phyloP scores from a whole-genome alignment of 2,113 vertebrate genomes.

The Otis tarda region DNA sequence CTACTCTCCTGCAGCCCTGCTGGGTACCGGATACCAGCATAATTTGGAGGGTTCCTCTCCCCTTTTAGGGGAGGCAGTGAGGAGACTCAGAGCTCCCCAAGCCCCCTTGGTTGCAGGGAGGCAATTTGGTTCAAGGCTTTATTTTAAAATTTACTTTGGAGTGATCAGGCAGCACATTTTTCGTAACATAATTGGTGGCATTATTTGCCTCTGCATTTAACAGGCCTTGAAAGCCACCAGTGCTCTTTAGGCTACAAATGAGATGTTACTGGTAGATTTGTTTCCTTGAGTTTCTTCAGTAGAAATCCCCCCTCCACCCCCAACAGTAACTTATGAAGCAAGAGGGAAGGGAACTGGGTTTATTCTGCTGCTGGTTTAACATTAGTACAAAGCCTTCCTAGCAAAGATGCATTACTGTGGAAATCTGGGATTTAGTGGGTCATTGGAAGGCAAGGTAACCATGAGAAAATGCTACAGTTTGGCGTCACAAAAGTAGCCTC shows the following conservation, averaged over 20 bases:
- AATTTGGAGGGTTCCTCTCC: not conserved
- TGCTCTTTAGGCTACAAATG: not conserved
- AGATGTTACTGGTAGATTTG: not conserved
- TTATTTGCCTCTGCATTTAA: not conserved
- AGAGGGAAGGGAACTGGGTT: not conserved
- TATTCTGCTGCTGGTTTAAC: not conserved
- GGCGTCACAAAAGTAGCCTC: not conserved
- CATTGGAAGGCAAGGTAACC: constrained; percentile 1
- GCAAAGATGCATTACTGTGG: not conserved
- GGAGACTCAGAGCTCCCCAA: not conserved
- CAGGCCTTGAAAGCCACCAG: not conserved
- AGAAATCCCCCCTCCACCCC: not conserved
- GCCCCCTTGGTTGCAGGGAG: not conserved
- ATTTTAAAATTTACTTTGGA: not conserved
- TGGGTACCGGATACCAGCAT: not conserved
- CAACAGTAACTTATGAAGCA: not conserved
- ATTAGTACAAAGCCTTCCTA: not conserved
- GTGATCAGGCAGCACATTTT: not conserved
- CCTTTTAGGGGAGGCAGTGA: not conserved
- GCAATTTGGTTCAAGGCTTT: not conserved
- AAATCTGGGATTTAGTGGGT: constrained; percentile 27
- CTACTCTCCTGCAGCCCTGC: not conserved
- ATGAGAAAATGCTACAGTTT: not conserved
- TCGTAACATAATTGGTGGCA: not conserved
- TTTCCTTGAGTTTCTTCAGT: not conserved